Percentiles rank a stretch among this genome's conserved stretches.
These are phyloP conservation scores for Corydoras maculifer DNA, from an alignment of 2,113 vertebrate species.

Conservation along the genomic window DNA sequence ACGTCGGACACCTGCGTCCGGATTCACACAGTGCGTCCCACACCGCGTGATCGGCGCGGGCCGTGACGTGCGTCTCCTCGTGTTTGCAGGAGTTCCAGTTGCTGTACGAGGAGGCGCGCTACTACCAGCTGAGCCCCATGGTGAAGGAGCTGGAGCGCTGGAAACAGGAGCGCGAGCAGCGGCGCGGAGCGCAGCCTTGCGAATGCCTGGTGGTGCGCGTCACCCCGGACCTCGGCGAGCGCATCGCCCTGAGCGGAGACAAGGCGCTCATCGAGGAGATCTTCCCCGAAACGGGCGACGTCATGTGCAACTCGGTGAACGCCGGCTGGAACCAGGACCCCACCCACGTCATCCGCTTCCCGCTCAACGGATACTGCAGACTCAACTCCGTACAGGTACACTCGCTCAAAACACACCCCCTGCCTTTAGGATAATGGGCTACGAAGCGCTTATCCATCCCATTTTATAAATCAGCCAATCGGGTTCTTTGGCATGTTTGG, in stretches of 20 bases:
- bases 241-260: slow-evolving; percentile 92
- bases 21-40: too few relatives aligned
- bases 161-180: slow-evolving; percentile 92
- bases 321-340: slow-evolving; percentile 99
- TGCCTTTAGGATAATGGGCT: too few relatives aligned
- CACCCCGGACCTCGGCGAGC: slow-evolving; percentile 91
- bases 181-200: slow-evolving; percentile 82
- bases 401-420: too few relatives aligned
- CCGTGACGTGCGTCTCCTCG: too few relatives aligned
- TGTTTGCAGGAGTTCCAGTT: slow-evolving; percentile 85
- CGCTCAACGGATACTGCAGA: slow-evolving; percentile 94
- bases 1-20: neutral
- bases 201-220: slow-evolving; percentile 96
- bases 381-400: slow-evolving; percentile 94
- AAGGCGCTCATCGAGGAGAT: slow-evolving; percentile 96
- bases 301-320: slow-evolving; percentile 98
- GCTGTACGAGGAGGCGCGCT: slow-evolving; percentile 95
- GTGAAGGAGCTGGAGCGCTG: slow-evolving; percentile 97
- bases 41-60: too few relatives aligned
- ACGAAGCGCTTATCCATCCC: too few relatives aligned
- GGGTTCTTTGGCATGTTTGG: too few relatives aligned
- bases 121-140: slow-evolving; percentile 96
- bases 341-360: slow-evolving; percentile 95
- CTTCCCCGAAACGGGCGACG: slow-evolving; percentile 94
- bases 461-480: too few relatives aligned